phyloP scores from a whole-genome alignment of 2,888 invertebrate species.

The Druceiella hillmani region DNA sequence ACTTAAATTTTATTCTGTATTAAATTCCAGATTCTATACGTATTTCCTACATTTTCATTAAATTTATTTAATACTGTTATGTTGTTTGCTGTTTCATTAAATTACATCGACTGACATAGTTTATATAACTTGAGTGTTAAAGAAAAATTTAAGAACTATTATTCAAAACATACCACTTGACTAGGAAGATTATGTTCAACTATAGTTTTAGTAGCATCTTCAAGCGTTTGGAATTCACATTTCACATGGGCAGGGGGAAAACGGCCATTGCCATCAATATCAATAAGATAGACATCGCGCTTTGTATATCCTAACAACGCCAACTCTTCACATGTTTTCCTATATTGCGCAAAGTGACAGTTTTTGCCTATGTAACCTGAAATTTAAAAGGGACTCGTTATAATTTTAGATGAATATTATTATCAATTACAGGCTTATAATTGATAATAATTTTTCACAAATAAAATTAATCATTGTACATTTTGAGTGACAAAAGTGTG shows the following conservation, averaged over 20 bases:
- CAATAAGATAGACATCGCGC: conserved; percentile 87
- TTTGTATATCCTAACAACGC: conserved; percentile 83
- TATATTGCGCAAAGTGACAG: conserved; percentile 89
- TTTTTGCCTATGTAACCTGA: conserved; percentile 83
- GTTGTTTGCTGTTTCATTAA: too few relatives aligned
- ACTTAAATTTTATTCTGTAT: too few relatives aligned
- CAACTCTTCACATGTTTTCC: conserved; percentile 89
- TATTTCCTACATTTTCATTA: too few relatives aligned
- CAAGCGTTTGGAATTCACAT: conserved; percentile 85
- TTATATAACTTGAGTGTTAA: too few relatives aligned
- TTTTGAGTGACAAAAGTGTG: too few relatives aligned
- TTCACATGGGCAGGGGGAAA: conserved; percentile 89
- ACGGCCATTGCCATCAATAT: conserved; percentile 90
- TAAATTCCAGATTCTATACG: too few relatives aligned
- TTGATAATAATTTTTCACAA: background rate
- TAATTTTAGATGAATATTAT: background rate
- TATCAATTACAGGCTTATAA: background rate
- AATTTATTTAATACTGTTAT: too few relatives aligned
- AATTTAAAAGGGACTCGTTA: background rate
- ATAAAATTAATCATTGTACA: too few relatives aligned
- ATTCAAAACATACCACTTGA: conserved; percentile 59
- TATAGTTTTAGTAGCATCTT: conserved; percentile 81
- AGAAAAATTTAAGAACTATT: conserved; percentile 15
- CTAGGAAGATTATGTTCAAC: conserved; percentile 89
- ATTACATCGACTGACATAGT: too few relatives aligned